Percentiles rank a stretch among this genome's conserved stretches.
These are phyloP conservation scores for Selene dorsalis DNA, from an alignment of 2,797 vertebrate species.

Conservation along the genomic window DNA sequence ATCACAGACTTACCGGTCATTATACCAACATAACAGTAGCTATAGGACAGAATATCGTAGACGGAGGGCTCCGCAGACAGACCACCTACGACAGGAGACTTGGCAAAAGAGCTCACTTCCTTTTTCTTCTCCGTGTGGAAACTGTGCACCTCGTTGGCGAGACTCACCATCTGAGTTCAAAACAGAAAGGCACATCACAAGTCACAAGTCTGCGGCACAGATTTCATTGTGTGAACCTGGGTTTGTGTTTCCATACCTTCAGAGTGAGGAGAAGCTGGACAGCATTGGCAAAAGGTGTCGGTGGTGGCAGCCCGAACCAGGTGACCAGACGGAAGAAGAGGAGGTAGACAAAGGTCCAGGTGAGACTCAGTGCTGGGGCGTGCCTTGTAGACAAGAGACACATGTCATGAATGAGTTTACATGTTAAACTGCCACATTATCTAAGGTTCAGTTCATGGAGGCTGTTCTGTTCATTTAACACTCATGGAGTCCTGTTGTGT, in stretches of 20 bases:
- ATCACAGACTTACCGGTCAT: constrained; percentile 88
- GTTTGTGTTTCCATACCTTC: constrained; percentile 82
- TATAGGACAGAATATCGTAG: constrained; percentile 88
- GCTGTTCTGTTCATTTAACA: neutral
- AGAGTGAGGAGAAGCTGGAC: constrained; percentile 91
- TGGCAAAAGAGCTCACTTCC: constrained; percentile 86
- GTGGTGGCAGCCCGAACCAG: constrained; percentile 84
- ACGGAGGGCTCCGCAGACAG: constrained; percentile 86
- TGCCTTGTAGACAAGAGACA: constrained; percentile 73
- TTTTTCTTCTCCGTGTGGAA: constrained; percentile 87
- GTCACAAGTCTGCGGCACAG: neutral
- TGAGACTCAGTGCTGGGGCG: constrained; percentile 86
- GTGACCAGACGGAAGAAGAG: constrained; percentile 89
- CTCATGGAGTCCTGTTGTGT: neutral
- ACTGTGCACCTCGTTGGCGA: constrained; percentile 90
- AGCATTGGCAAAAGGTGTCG: constrained; percentile 91
- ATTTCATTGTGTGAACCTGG: neutral
- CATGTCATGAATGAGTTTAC: neutral
- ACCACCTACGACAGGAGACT: constrained; percentile 79
- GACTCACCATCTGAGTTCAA: constrained; percentile 89
- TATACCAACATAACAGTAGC: constrained; percentile 93
- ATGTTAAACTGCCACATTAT: neutral
- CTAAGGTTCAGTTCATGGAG: neutral
- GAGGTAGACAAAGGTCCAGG: constrained; percentile 93
- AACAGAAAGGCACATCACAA: constrained; percentile 21